A percentile compares a stretch with the other conserved stretches of the same genome.
phyloP scores from a whole-genome alignment of 1,140 invertebrate species.

The Teleogryllus occipitalis region DNA sequence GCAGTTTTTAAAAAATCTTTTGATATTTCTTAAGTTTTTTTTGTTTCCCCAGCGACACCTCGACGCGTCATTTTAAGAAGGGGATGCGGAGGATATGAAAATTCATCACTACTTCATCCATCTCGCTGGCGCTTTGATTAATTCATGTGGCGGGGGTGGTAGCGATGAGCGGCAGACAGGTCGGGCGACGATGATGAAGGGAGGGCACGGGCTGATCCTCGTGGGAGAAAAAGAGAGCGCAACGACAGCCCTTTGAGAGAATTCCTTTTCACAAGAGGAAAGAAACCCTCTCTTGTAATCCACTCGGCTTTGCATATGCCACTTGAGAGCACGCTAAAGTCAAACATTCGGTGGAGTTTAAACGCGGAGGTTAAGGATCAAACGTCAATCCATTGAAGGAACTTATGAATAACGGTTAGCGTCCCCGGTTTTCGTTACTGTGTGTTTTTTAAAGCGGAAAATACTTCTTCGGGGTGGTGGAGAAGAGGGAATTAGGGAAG shows the following conservation, averaged over 20 bases:
- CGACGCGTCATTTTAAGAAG: not conserved
- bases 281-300: slow-evolving; percentile 22
- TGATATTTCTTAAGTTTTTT: not conserved
- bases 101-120: slow-evolving; percentile 21
- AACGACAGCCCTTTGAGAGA: slow-evolving; percentile 21
- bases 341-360: slow-evolving; percentile 24
- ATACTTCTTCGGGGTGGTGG: slow-evolving; percentile 13
- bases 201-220: not conserved
- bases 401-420: slow-evolving; percentile 23
- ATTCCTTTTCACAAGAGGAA: slow-evolving; percentile 23
- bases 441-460: slow-evolving; percentile 21
- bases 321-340: slow-evolving; percentile 24
- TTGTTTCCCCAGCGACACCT: not conserved
- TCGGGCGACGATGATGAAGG: not conserved
- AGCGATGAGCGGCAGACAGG: not conserved
- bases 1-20: not conserved
- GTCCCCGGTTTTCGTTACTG: slow-evolving; percentile 17
- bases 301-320: slow-evolving; percentile 26
- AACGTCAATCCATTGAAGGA: slow-evolving; percentile 25
- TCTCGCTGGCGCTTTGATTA: slow-evolving; percentile 21
- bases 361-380: slow-evolving; percentile 23
- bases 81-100: slow-evolving; percentile 22
- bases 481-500: slow-evolving; percentile 18
- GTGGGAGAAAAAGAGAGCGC: slow-evolving; percentile 17
- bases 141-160: slow-evolving; percentile 16